A percentile compares a stretch with the other conserved stretches of the same genome.
These are phyloP conservation scores for Leptatherina wallacei DNA, from an alignment of 2,797 vertebrate genomes.

Conservation along the genomic window DNA sequence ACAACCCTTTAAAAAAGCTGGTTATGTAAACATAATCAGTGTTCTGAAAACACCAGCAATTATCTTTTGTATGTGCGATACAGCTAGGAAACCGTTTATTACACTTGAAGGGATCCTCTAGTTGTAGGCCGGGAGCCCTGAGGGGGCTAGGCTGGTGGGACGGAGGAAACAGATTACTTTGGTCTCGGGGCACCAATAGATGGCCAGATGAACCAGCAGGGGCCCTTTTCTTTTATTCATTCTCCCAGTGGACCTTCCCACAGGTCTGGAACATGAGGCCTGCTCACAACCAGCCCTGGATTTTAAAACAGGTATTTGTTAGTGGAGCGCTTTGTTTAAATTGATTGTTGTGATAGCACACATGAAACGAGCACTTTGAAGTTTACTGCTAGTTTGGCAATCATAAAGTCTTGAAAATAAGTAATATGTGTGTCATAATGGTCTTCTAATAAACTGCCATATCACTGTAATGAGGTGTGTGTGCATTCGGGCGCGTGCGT, in stretches of 20 bases:
- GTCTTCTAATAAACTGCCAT: slow-evolving; percentile 34
- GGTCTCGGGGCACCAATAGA: slow-evolving; percentile 90
- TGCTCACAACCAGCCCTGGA: slow-evolving; percentile 25
- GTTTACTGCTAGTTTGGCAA: background rate
- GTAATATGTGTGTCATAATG: slow-evolving; percentile 12
- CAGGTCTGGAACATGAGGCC: slow-evolving; percentile 70
- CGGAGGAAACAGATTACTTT: slow-evolving; percentile 87
- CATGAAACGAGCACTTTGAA: slow-evolving; percentile 6
- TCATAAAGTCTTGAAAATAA: background rate
- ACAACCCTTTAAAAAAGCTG: slow-evolving; percentile 21
- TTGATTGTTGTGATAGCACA: slow-evolving; percentile 18
- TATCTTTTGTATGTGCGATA: slow-evolving; percentile 44
- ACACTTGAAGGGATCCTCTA: slow-evolving; percentile 76
- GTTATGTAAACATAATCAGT: slow-evolving; percentile 29
- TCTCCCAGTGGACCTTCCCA: slow-evolving; percentile 78
- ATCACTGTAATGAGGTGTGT: slow-evolving; percentile 45
- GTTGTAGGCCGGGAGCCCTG: slow-evolving; percentile 74
- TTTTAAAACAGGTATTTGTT: slow-evolving; percentile 39
- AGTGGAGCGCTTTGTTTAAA: slow-evolving; percentile 17
- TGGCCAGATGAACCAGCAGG: slow-evolving; percentile 89
- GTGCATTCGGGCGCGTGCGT: slow-evolving; percentile 26
- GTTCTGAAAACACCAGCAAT: slow-evolving; percentile 18
- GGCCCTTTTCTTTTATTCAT: slow-evolving; percentile 90
- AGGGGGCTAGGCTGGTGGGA: slow-evolving; percentile 74
- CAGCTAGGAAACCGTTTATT: slow-evolving; percentile 79